Evolutionary conservation across 2,113 vertebrate species (phyloP).

Genomic region (Emberiza fucata): DNA sequence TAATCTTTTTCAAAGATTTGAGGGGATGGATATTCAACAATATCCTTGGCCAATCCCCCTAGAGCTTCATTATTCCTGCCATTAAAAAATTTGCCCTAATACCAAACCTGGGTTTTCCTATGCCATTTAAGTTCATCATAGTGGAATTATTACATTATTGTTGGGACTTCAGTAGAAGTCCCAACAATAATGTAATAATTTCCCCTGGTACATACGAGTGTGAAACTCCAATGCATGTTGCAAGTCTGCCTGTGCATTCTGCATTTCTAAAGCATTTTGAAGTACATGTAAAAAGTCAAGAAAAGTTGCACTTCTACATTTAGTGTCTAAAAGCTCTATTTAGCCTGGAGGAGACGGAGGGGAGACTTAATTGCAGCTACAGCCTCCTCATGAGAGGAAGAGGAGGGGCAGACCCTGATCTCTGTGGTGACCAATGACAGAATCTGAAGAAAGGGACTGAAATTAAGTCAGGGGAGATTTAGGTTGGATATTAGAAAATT

Average conservation of each 20-base stretch:
- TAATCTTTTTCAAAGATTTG: not conserved
- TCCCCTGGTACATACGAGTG: not conserved
- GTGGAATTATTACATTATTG: too few species aligned
- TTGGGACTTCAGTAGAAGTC: not conserved
- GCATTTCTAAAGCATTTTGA: not conserved
- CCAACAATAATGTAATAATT: not conserved
- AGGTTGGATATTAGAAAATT: not conserved
- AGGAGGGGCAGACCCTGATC: not conserved
- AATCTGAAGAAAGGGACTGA: not conserved
- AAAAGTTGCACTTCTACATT: not conserved
- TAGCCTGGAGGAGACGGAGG: not conserved
- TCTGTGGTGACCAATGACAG: not conserved
- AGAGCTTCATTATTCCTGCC: not conserved
- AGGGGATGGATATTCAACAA: not conserved
- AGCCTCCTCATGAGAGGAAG: not conserved
- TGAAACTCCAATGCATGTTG: not conserved
- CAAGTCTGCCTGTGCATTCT: not conserved
- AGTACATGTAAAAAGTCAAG: not conserved
- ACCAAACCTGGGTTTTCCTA: not conserved
- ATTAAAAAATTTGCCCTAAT: not conserved
- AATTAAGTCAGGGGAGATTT: not conserved
- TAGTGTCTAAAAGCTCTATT: not conserved
- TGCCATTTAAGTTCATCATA: not conserved
- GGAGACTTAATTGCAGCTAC: too few species aligned
- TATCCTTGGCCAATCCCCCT: not conserved